Evolutionary conservation across 2,888 invertebrate genomes (phyloP).

Genomic region (Idaea aversata): DNA sequence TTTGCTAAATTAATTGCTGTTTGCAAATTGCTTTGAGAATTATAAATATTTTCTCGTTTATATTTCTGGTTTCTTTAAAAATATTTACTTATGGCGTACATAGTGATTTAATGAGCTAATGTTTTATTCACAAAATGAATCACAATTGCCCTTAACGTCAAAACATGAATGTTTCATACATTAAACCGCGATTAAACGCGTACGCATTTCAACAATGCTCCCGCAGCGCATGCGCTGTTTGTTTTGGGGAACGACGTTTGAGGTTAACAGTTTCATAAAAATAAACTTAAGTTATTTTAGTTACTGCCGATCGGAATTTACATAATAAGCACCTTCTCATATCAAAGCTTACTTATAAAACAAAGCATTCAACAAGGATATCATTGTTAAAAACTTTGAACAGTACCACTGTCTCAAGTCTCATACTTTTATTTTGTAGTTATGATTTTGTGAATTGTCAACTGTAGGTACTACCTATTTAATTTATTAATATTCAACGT

Average conservation of each 20-base stretch:
- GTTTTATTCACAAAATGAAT: conserved; percentile 9
- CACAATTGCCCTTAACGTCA: conserved; percentile 14
- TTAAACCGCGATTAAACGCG: conserved; percentile 10
- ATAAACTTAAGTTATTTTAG: conserved; percentile 18
- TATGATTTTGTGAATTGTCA: too few relatives aligned
- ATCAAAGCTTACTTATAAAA: background rate
- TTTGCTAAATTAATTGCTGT: background rate
- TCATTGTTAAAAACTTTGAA: too few relatives aligned
- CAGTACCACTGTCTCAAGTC: too few relatives aligned
- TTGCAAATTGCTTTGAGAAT: background rate
- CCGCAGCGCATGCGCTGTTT: conserved; percentile 31
- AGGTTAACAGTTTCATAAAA: conserved; percentile 17
- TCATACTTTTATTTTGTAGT: too few relatives aligned
- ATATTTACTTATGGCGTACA: background rate
- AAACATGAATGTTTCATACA: conserved; percentile 11
- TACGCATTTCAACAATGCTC: conserved; percentile 31
- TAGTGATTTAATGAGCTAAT: background rate
- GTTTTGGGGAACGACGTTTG: conserved; percentile 23
- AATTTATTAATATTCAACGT: too few relatives aligned
- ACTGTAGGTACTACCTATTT: too few relatives aligned
- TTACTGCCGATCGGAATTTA: conserved; percentile 7
- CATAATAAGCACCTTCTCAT: background rate
- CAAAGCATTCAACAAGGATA: background rate
- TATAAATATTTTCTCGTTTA: background rate
- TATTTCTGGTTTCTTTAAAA: background rate